Percentiles rank a stretch among this genome's conserved stretches.
phyloP scores from a whole-genome alignment of 2,888 invertebrate genomes.

The Chloromyia formosa region DNA sequence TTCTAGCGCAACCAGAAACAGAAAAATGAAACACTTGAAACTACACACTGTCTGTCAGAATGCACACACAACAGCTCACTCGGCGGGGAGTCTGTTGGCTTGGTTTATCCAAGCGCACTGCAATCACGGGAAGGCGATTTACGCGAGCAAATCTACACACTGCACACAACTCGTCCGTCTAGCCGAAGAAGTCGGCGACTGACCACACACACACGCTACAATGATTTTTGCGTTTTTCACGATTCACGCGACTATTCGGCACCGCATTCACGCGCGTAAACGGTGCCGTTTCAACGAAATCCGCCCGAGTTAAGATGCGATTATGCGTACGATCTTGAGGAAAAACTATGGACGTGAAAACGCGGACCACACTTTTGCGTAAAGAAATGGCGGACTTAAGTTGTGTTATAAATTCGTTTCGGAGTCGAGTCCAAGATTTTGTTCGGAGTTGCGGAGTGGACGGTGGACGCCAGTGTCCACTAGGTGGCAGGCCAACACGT shows the following conservation, averaged over 20 bases:
- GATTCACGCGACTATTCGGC: not conserved
- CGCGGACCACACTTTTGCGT: slow-evolving; percentile 50
- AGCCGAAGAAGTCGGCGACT: no score
- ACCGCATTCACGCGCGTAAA: not conserved
- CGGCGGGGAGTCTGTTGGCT: slow-evolving; percentile 21
- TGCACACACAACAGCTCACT: not conserved
- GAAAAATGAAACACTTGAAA: not conserved
- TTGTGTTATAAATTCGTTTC: slow-evolving; percentile 49
- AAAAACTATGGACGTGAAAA: slow-evolving; percentile 44
- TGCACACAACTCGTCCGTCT: not conserved
- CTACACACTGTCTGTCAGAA: slow-evolving; percentile 13
- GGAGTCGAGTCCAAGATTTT: slow-evolving; percentile 23
- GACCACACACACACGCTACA: not conserved
- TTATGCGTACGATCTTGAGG: slow-evolving; percentile 28
- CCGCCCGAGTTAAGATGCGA: not conserved
- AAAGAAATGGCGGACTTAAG: slow-evolving; percentile 51
- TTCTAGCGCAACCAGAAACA: not conserved
- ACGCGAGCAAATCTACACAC: no score
- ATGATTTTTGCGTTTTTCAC: slow-evolving; percentile 20
- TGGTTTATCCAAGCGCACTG: not conserved
- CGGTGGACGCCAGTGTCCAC: not conserved
- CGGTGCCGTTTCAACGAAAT: slow-evolving; percentile 1
- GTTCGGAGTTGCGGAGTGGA: slow-evolving; percentile 10
- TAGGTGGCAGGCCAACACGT: not conserved
- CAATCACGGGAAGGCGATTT: not conserved